These are phyloP conservation scores for Drosophila greeni DNA, from an alignment of 2,888 invertebrate genomes.

Conservation along the genomic window DNA sequence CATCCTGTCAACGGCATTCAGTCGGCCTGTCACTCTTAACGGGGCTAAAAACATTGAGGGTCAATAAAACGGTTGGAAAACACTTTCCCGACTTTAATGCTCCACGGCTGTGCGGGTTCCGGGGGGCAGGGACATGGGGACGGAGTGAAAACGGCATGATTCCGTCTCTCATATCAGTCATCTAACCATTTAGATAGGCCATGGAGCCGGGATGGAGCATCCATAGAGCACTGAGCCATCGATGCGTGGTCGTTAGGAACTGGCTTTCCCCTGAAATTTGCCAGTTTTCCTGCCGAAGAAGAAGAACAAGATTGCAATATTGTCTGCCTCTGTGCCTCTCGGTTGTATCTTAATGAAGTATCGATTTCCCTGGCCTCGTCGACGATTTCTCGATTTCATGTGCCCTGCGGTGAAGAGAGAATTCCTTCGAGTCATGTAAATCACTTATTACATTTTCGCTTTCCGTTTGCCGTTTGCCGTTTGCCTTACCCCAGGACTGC, in stretches of 20 bases:
- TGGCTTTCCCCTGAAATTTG: constrained; percentile 26
- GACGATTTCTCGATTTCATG: constrained; percentile 61
- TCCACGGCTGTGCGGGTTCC: constrained; percentile 1
- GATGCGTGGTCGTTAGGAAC: constrained; percentile 52
- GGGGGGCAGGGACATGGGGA: background rate
- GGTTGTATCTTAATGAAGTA: constrained; percentile 71
- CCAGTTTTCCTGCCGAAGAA: constrained; percentile 12
- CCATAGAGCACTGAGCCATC: constrained; percentile 32
- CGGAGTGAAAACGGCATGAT: constrained; percentile 36
- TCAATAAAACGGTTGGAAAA: constrained; percentile 52
- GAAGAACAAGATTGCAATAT: constrained; percentile 25
- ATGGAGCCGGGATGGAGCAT: constrained; percentile 19
- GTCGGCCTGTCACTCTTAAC: constrained; percentile 29
- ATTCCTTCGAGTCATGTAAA: constrained; percentile 74
- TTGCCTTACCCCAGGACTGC: constrained; percentile 4
- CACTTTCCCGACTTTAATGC: constrained; percentile 25
- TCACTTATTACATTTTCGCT: constrained; percentile 66
- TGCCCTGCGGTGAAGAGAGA: constrained; percentile 53
- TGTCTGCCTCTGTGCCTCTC: constrained; percentile 12
- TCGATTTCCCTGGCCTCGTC: constrained; percentile 63
- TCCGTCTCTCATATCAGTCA: constrained; percentile 65
- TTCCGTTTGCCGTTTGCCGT: constrained; percentile 22
- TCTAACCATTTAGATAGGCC: constrained; percentile 69
- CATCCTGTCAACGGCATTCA: constrained; percentile 44
- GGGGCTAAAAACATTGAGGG: constrained; percentile 49